Conservation (phyloP, 2,113 vertebrate species). For the Suncus etruscus region DNA sequence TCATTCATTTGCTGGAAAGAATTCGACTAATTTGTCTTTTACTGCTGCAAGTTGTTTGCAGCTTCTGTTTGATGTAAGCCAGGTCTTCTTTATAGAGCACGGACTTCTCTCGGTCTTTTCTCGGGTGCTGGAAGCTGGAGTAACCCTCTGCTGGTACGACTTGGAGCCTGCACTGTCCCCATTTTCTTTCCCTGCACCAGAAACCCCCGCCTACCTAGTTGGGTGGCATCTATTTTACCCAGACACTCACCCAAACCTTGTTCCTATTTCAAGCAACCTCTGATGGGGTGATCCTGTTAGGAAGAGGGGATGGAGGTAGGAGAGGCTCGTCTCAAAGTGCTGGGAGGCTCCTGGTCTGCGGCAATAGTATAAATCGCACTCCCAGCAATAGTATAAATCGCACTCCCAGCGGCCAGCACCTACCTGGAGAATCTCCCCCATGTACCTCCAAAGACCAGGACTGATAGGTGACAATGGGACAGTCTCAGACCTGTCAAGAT, state of each 20-base stretch:
- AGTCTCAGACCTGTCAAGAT: not conserved
- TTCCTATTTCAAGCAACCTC: not conserved
- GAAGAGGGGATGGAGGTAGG: not conserved
- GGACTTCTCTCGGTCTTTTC: not conserved
- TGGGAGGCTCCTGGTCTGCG: no score
- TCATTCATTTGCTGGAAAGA: slow-evolving; percentile 20
- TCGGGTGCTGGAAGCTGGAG: not conserved
- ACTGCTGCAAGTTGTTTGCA: not conserved
- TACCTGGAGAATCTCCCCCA: not conserved
- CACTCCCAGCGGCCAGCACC: no score
- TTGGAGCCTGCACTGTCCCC: no score
- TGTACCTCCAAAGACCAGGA: no score
- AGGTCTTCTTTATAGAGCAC: not conserved
- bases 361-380: no score
- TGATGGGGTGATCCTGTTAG: not conserved
- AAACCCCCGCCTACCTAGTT: not conserved
- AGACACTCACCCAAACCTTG: not conserved
- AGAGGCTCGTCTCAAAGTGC: no score
- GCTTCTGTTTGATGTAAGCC: slow-evolving; percentile 11
- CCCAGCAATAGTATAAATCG: no score
- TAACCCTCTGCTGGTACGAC: not conserved
- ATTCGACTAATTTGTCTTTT: slow-evolving; percentile 23
- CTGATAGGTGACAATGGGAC: not conserved
- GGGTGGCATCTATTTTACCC: not conserved
- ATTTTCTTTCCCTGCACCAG: not conserved